Conservation (phyloP, 1,140 invertebrate species). For the Pachypsylla venusta region DNA sequence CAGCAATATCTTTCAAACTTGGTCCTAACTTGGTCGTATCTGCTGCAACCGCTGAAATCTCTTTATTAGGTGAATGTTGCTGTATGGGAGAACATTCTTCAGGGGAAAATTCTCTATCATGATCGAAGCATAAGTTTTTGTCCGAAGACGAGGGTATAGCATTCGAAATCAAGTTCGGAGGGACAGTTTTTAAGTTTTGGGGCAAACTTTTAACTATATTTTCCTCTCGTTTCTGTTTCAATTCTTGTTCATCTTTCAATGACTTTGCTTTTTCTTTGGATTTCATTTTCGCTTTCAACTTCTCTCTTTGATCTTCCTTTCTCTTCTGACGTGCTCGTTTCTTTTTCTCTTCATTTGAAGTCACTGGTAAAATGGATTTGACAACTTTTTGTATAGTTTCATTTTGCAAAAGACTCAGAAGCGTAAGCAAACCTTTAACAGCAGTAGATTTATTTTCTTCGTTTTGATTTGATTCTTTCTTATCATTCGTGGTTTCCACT, state of each 20-base stretch:
- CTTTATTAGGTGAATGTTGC: neutral
- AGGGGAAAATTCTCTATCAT: neutral
- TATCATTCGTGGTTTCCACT: neutral
- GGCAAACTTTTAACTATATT: neutral
- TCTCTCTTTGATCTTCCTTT: neutral
- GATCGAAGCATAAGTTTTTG: too few relatives aligned
- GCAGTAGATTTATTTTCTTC: neutral
- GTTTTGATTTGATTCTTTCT: neutral
- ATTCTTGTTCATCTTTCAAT: neutral
- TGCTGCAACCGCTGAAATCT: neutral
- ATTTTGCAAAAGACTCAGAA: slow-evolving; percentile 1
- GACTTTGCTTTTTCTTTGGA: neutral
- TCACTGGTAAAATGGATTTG: neutral
- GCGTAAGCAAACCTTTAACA: neutral
- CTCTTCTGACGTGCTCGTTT: neutral
- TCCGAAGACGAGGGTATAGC: neutral
- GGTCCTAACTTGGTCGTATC: neutral
- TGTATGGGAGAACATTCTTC: neutral
- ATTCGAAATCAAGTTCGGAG: too few relatives aligned
- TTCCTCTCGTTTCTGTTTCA: neutral
- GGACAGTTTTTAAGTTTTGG: neutral
- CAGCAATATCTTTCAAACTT: neutral
- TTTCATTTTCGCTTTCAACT: neutral
- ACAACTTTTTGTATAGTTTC: slow-evolving; percentile 1
- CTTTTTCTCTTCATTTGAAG: neutral